Percentiles rank a stretch among this genome's conserved stretches.
phyloP scores from a whole-genome alignment of 1,140 invertebrate species.

The Octopus sinensis region DNA sequence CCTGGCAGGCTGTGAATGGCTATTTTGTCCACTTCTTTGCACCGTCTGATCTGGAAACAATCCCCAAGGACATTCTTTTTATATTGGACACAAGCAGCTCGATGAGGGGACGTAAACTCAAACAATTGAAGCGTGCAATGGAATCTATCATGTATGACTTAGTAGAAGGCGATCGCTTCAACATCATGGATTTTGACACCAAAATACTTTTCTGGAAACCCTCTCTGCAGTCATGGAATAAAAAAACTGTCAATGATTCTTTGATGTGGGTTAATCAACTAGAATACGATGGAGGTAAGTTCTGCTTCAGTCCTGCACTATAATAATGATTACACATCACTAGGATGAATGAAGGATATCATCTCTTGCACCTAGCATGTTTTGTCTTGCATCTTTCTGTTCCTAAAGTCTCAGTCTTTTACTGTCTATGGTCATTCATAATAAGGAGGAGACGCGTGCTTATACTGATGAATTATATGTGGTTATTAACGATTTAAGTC shows the following conservation, averaged over 20 bases:
- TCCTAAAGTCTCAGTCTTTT: too few relatives aligned
- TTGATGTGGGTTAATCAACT: slow-evolving; percentile 28
- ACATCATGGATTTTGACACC: slow-evolving; percentile 63
- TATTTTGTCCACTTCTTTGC: slow-evolving; percentile 78
- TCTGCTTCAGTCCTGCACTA: too few relatives aligned
- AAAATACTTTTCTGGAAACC: slow-evolving; percentile 41
- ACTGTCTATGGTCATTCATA: too few relatives aligned
- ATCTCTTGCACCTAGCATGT: too few relatives aligned
- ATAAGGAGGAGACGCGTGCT: too few relatives aligned
- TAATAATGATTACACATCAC: too few relatives aligned
- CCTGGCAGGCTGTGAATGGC: slow-evolving; percentile 66
- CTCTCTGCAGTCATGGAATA: slow-evolving; percentile 24
- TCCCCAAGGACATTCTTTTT: slow-evolving; percentile 70
- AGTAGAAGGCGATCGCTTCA: slow-evolving; percentile 66
- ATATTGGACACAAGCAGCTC: slow-evolving; percentile 71
- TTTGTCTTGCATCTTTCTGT: too few relatives aligned
- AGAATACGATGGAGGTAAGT: not conserved
- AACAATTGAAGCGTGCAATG: slow-evolving; percentile 69
- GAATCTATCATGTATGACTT: slow-evolving; percentile 65
- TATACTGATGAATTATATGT: too few relatives aligned
- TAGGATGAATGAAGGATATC: too few relatives aligned
- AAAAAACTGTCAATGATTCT: slow-evolving; percentile 25
- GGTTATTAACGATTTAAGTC: too few relatives aligned
- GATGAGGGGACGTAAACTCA: slow-evolving; percentile 67
- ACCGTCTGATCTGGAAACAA: slow-evolving; percentile 60